These are phyloP conservation scores for Stramonita haemastoma DNA, from an alignment of 2,888 invertebrate species.

Conservation along the genomic window DNA sequence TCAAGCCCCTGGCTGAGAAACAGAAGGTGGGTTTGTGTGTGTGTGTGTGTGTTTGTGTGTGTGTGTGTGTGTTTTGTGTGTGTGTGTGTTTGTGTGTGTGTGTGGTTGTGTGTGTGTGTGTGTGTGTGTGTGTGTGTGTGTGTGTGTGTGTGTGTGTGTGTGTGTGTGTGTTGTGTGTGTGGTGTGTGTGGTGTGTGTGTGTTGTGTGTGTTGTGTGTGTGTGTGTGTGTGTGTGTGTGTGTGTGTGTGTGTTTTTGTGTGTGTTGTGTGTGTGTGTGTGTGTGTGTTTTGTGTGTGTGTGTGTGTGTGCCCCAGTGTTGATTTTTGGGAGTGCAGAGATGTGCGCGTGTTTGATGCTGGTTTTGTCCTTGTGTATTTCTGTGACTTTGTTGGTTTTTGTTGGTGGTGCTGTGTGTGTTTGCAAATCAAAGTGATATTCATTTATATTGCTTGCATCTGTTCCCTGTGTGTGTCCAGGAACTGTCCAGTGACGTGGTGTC, in stretches of 20 bases:
- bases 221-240: not conserved
- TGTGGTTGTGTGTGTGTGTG: not conserved
- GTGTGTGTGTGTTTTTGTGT: not conserved
- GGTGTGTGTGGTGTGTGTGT: not conserved
- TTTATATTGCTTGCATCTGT: not conserved
- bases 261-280: not conserved
- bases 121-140: not conserved
- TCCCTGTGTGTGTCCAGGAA: constrained; percentile 50
- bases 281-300: not conserved
- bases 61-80: not conserved
- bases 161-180: no score
- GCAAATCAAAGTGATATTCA: not conserved
- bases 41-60: not conserved
- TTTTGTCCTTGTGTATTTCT: no score
- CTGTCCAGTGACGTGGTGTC: constrained; percentile 85
- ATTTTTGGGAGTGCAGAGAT: no score
- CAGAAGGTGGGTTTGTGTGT: constrained; percentile 63
- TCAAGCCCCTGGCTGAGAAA: constrained; percentile 62
- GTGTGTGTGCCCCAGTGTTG: not conserved
- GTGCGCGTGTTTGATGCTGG: no score
- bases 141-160: not conserved
- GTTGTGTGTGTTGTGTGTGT: no score
- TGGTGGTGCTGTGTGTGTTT: not conserved
- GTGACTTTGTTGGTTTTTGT: no score
- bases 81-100: not conserved